A percentile compares a stretch with the other conserved stretches of the same genome.
These are phyloP conservation scores for Callospermophilus lateralis DNA, from an alignment of 2,113 vertebrate genomes.

Conservation along the genomic window DNA sequence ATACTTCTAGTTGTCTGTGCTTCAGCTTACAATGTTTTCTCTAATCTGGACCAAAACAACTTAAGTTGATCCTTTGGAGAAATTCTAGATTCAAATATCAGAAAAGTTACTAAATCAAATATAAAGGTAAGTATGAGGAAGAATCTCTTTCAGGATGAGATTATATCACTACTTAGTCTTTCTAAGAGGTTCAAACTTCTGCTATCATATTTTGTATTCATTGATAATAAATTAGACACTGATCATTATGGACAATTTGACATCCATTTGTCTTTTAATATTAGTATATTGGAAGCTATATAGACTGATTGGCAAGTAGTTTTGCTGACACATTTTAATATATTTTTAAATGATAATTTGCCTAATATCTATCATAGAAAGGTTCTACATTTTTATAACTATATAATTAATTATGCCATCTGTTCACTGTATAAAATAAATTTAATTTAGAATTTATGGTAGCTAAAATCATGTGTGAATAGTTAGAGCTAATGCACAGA, in stretches of 20 bases:
- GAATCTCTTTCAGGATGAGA: constrained; percentile 6
- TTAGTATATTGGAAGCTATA: neutral
- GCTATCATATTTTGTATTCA: neutral
- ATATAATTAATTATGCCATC: neutral
- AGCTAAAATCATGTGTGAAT: neutral
- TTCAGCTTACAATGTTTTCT: constrained; percentile 10
- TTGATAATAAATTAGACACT: neutral
- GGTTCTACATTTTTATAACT: constrained; percentile 31
- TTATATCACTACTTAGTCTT: neutral
- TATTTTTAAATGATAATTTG: constrained; percentile 43
- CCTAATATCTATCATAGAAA: neutral
- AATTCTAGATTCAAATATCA: constrained; percentile 41
- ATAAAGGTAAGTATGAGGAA: neutral
- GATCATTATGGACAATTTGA: neutral
- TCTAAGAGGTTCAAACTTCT: neutral
- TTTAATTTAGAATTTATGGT: constrained; percentile 59
- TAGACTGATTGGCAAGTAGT: constrained; percentile 14
- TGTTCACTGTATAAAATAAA: constrained; percentile 28
- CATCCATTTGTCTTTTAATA: neutral
- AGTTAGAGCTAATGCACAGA: neutral
- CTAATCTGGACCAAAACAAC: neutral
- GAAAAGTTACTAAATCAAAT: constrained; percentile 51
- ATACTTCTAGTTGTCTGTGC: constrained; percentile 20
- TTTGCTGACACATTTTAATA: constrained; percentile 48
- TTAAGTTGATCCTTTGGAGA: constrained; percentile 45